A percentile compares a stretch with the other conserved stretches of the same genome.
These are phyloP conservation scores for Phyllostomus discolor DNA, from an alignment of 2,113 vertebrate species.

Conservation along the genomic window DNA sequence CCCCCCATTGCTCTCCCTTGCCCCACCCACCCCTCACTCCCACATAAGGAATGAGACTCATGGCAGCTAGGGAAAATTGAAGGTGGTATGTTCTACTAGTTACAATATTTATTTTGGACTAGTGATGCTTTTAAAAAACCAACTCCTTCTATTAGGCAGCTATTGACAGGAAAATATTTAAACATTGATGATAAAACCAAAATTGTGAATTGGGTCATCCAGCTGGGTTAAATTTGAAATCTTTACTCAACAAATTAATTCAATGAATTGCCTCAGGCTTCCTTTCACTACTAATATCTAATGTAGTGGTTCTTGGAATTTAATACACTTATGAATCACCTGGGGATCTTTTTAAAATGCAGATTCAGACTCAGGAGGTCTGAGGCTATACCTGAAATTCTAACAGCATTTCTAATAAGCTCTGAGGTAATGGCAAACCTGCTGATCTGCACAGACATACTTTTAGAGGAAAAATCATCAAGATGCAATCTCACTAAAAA, in stretches of 20 bases:
- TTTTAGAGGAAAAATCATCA: neutral
- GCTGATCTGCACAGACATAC: neutral
- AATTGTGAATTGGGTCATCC: neutral
- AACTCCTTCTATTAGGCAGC: neutral
- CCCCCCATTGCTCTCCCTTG: no score
- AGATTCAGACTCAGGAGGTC: neutral
- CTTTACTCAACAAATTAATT: neutral
- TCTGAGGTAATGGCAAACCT: neutral
- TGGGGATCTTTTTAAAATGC: neutral
- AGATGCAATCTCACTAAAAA: neutral
- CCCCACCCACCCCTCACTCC: no score
- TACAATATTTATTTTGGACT: neutral
- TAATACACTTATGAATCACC: neutral
- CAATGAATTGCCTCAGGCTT: neutral
- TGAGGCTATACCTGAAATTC: neutral
- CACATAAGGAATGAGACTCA: neutral
- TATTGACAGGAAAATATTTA: neutral
- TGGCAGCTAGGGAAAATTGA: neutral
- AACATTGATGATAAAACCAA: slow-evolving; percentile 1
- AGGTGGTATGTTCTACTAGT: neutral
- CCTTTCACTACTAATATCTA: neutral
- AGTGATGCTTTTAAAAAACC: neutral
- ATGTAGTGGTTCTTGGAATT: neutral
- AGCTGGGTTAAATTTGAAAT: neutral
- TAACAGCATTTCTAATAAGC: neutral